Base-by-base conservation (phyloP, 2,888 invertebrate species). In the Drosophila austrosaltans region DNA sequence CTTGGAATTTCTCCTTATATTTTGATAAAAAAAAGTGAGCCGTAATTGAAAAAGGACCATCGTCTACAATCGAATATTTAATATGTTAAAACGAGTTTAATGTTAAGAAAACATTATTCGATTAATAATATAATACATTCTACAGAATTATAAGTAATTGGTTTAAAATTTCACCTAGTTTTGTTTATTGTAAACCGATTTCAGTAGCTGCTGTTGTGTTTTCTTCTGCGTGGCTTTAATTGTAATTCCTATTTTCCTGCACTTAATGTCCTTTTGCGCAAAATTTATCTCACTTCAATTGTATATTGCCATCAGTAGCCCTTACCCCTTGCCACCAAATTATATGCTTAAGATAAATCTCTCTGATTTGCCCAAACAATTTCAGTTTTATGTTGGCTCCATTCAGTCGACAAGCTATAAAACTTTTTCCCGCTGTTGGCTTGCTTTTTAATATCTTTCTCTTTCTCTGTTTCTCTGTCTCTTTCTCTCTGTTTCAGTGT, bases 381-480 rank as follows among this genome's bases (percentile, higher is more conserved):
- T 80, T 68, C 32, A 61, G 66, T 71, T 84, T 88, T 81, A 88
- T 88, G 79, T 72, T 63, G 85, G 83, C 88, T 80, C 86, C 86
- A 74, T 67, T 67, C 72, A 44, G 88, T 62, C 87, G 80, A 54
- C 61, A 72, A 63, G 81, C 76, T 54, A 87, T 83, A 84, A 84
- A 82, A 83, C 63, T 79, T 74, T 32, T 71, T 65, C 57, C 40
- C 59, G 59, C 60, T 57, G 20, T 73, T 71, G 78, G 68, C 79
- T 87, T 71, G 78, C 69, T 82, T 87, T 84, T 87, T 79, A 85
- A 82, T 83, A 81, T 78, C 8, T 22, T 57, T 59, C 10, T 10
- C 25, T 16, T 16, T 48, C 25, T 25, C 22, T 10, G 3, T 8
- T 12, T 8, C 25, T 16, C 25, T 10, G 8, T 16, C 3, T 7